These are phyloP conservation scores for Drosophila oshimai DNA, from an alignment of 1,140 invertebrate species.

Conservation along the genomic window DNA sequence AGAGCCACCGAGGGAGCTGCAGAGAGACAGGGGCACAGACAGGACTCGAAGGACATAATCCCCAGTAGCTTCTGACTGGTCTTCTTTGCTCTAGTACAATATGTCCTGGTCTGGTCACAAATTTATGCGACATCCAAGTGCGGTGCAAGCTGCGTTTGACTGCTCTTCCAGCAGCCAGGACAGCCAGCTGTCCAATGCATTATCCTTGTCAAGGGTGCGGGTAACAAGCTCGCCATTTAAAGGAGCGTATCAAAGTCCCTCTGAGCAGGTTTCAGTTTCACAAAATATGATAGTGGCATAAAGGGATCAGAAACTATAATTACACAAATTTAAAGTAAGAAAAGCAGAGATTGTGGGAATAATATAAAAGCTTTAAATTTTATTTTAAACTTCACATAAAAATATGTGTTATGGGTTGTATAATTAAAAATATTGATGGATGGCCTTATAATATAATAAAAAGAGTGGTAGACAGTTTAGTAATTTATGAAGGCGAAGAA, in stretches of 20 bases:
- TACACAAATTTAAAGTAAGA: neutral
- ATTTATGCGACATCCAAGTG: slow-evolving; percentile 25
- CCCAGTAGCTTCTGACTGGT: slow-evolving; percentile 20
- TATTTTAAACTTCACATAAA: too few species aligned
- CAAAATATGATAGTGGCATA: neutral
- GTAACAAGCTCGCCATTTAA: neutral
- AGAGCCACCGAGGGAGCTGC: neutral
- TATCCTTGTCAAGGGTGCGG: slow-evolving; percentile 9
- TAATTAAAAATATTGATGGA: too few species aligned
- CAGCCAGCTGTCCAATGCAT: slow-evolving; percentile 19
- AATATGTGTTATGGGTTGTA: too few species aligned
- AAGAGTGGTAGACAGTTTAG: neutral
- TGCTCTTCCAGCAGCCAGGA: neutral
- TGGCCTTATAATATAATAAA: neutral
- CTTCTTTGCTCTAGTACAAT: slow-evolving; percentile 2
- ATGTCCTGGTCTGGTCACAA: slow-evolving; percentile 6
- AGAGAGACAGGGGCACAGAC: neutral
- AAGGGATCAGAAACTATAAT: neutral
- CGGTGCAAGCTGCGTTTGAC: slow-evolving; percentile 9
- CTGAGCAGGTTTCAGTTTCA: neutral
- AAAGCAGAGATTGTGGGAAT: too few species aligned
- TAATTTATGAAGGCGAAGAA: neutral
- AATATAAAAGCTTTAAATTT: too few species aligned
- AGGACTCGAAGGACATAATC: slow-evolving; percentile 41
- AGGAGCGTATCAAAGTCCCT: neutral